Conservation (phyloP, 2,113 vertebrate species). For the Tauraco erythrolophus region DNA sequence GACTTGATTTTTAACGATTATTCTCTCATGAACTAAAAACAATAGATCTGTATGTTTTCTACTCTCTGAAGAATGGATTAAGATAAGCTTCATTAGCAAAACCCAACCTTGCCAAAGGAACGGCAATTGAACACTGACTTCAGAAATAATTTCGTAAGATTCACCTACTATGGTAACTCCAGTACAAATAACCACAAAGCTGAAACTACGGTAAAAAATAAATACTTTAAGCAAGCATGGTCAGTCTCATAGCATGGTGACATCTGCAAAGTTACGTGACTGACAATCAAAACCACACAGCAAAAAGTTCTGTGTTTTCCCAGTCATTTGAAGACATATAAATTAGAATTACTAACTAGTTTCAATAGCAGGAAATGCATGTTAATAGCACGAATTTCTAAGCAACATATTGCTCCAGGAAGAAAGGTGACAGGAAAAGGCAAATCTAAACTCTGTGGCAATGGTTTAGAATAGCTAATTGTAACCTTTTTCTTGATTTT, state of each 20-base stretch:
- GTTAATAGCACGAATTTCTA: conserved; percentile 55
- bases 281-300: conserved; percentile 5
- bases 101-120: not conserved
- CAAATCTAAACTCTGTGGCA: conserved; percentile 55
- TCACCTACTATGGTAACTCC: not conserved
- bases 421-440: conserved; percentile 63
- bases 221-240: not conserved
- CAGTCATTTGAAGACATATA: not conserved
- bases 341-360: conserved; percentile 62
- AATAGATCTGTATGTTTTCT: not conserved
- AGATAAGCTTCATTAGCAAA: not conserved
- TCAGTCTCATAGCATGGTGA: not conserved
- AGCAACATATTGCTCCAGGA: conserved; percentile 51
- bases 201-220: not conserved
- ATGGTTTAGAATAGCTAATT: conserved; percentile 62
- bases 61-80: not conserved
- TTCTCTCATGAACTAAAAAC: not conserved
- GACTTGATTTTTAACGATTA: not conserved
- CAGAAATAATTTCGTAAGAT: not conserved
- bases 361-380: conserved; percentile 37
- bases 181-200: not conserved
- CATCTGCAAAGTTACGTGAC: conserved; percentile 19
- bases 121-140: not conserved
- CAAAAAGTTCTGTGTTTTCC: not conserved
- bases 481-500: conserved; percentile 61